A percentile compares a stretch with the other conserved stretches of the same genome.
Conservation (phyloP, 1,140 invertebrate species). For the Drosophila carrolli region DNA sequence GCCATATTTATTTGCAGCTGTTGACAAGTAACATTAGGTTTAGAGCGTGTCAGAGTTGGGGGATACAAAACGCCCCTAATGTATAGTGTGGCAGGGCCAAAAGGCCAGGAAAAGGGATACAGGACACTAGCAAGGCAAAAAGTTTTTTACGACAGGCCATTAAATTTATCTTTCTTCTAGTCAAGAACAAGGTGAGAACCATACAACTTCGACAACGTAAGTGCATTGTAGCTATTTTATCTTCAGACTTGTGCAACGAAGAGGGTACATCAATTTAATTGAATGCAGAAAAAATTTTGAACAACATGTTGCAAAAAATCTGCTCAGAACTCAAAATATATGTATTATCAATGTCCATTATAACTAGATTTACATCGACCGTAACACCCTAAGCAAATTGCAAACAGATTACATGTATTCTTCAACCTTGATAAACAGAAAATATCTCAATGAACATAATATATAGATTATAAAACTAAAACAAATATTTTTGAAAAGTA, state of each 20-base stretch:
- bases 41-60: slow-evolving; percentile 15
- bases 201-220: slow-evolving; percentile 16
- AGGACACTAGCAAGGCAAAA: slow-evolving; percentile 1
- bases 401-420: too few relatives aligned
- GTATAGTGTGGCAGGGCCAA: slow-evolving; percentile 28
- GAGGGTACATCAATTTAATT: background rate
- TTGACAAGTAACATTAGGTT: slow-evolving; percentile 71
- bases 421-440: too few relatives aligned
- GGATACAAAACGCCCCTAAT: slow-evolving; percentile 48
- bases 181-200: slow-evolving; percentile 27
- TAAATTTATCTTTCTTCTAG: slow-evolving; percentile 31
- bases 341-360: too few relatives aligned
- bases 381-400: too few relatives aligned
- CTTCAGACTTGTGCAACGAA: background rate
- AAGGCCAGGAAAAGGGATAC: slow-evolving; percentile 17
- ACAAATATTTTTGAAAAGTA: background rate
- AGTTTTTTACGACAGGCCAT: slow-evolving; percentile 42
- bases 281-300: background rate
- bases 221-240: slow-evolving; percentile 15
- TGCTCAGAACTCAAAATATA: too few relatives aligned
- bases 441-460: too few relatives aligned
- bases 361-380: too few relatives aligned
- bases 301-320: background rate
- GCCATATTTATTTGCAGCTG: slow-evolving; percentile 72
- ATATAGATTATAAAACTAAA: too few relatives aligned